A percentile compares a stretch with the other conserved stretches of the same genome.
These are phyloP conservation scores for Schmidtea mediterranea DNA, from an alignment of 1,140 invertebrate genomes.

Conservation along the genomic window DNA sequence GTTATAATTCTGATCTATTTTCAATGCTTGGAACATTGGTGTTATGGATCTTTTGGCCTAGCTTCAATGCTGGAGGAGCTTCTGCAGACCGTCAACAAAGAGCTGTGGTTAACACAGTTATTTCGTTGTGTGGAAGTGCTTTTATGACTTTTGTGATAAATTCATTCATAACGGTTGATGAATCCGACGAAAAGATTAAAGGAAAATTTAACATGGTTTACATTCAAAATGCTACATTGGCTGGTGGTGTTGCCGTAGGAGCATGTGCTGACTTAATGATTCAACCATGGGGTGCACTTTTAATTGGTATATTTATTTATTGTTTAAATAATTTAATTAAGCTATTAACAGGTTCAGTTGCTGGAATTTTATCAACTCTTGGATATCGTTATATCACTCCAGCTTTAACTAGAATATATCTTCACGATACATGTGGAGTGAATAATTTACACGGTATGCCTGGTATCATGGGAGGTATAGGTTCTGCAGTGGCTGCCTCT, in stretches of 20 bases:
- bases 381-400: constrained; percentile 51
- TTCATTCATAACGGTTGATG: background rate
- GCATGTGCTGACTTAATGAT: constrained; percentile 41
- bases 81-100: constrained; percentile 41
- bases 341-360: constrained; percentile 24
- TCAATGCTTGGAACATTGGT: constrained; percentile 70
- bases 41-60: constrained; percentile 70
- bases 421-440: constrained; percentile 6
- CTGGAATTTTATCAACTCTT: constrained; percentile 50
- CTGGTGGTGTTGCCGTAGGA: constrained; percentile 30
- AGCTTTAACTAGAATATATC: background rate
- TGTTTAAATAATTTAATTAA: background rate
- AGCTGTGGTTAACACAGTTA: constrained; percentile 31
- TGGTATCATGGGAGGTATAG: background rate
- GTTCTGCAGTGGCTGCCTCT: background rate
- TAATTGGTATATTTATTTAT: constrained; percentile 33
- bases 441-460: constrained; percentile 6
- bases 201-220: constrained; percentile 12
- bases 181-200: background rate
- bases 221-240: constrained; percentile 18
- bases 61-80: constrained; percentile 50
- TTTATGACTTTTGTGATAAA: constrained; percentile 4
- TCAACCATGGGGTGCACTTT: constrained; percentile 47
- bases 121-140: background rate
- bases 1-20: constrained; percentile 49